Evolutionary conservation across 2,113 vertebrate species (phyloP), one percentile per base, ranked within the genome.

Genomic region (Ptyas mucosa): DNA sequence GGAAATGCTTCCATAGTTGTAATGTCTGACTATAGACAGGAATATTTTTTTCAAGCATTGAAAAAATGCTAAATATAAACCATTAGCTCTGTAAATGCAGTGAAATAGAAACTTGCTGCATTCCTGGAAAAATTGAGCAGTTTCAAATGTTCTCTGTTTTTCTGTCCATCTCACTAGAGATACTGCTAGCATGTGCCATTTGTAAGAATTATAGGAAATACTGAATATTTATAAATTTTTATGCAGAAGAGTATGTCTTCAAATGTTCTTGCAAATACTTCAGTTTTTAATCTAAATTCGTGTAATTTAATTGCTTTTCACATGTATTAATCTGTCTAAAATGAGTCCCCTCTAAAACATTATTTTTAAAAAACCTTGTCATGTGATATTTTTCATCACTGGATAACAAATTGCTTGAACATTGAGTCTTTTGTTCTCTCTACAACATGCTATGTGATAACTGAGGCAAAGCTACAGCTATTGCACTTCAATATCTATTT

Each of bases 41-140:
- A 75, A 8, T 75, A 81, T 81, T 61, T 64, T 93, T 34, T 88
- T 88, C 61, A 91, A 64, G 18, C 26, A 52, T 0, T 90, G 92
- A 93, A 89, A 46, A 94, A 94, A 89, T 93, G 88, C 85, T 95
- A 43, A 24, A 18, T 53, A 90, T 91, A 90, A 88, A 87, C 61
- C 54, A 1, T 91, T 61, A 85, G 92, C 61, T 86, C 1, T 94
- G 90, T 93, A 96, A 96, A 94, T 49, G 75, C 57, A 92, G 94
- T 94, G 94, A 94, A 97, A 94, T 46, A 91, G 94, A 94, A 96
- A 95, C 92, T 96, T 89, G 54, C 54, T 90, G 90, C 89, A 91
- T 85, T 75, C 23, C 93, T 91, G 93, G 95, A 95, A 93, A 95
- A 89, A 92, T 58, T 5, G 34, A 93, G 89, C 51, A 91, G 87